Base-by-base conservation (phyloP, 1,140 invertebrate species). In the Theocolax elegans region DNA sequence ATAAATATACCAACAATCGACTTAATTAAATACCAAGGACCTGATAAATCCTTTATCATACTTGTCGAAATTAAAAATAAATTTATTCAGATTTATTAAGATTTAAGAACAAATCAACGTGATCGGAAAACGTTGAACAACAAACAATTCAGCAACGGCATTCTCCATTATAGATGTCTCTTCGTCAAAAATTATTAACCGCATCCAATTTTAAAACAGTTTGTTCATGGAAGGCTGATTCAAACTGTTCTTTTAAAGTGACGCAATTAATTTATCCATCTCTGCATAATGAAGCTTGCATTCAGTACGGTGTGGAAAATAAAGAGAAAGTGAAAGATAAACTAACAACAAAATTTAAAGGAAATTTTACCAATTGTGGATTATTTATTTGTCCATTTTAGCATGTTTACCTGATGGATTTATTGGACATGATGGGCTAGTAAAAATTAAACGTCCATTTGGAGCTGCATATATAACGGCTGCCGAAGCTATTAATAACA, bases 391-490 rank as follows among this genome's bases (percentile, higher is more conserved):
- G 10, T 76, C 76, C 3, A 81, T 72, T 60, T 58, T 88, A 7
- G 84, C 74, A 29, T 83, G 80, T n/a, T 74, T 76, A 10, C 85
- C 85, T 13, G 83, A 87, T 78, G 80, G 85, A 19, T 29, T 86
- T 12, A 72, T 83, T 44, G 77, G 72, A 40, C 67, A 79, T 23
- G 75, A 81, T 69, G 74, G 72, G 10, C 21, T 75, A 1, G 59
- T 75, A 3, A 81, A 85, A 77, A 67, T 84, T 1, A 85, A 86
- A 72, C 83, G 80, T 72, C 83, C 81, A 2, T 60, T 63, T 10
- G 63, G 46, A 42, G 79, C 75, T 0, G 7, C 58, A 44, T 1
- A 25, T 42, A 12, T 72, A 12, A 46, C 58, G 17, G 38, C 35
- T 21, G 56, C 69, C 15, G 53, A 75, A 23, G 71, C 69, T 25